Evolutionary conservation across 2,113 vertebrate species (phyloP).

Genomic region (Amazona vittata): DNA sequence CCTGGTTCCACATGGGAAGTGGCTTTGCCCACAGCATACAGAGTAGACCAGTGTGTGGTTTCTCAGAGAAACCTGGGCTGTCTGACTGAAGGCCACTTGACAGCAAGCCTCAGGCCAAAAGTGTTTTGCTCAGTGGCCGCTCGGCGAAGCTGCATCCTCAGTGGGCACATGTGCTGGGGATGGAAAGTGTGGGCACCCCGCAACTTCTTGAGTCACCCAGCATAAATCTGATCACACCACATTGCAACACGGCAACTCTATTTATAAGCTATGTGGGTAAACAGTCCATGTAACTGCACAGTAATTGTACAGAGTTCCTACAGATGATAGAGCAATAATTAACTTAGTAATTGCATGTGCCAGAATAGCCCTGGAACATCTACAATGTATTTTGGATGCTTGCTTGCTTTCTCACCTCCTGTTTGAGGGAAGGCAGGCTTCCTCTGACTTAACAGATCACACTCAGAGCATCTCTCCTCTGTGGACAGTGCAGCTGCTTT

Average conservation of each 20-base stretch:
- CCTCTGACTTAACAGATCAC: background rate
- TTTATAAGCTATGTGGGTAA: background rate
- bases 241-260: fast-evolving
- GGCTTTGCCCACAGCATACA: background rate
- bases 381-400: background rate
- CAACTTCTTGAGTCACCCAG: background rate
- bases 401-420: background rate
- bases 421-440: background rate
- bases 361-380: background rate
- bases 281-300: background rate
- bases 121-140: background rate
- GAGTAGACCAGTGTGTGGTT: background rate
- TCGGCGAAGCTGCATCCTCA: background rate
- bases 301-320: background rate
- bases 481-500: background rate
- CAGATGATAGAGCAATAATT: background rate
- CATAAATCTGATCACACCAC: background rate
- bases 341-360: background rate
- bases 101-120: background rate
- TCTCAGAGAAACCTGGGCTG: background rate
- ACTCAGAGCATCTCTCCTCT: background rate
- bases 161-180: background rate
- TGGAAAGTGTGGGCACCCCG: background rate
- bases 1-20: background rate
- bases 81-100: background rate